Conservation (phyloP, 1,140 invertebrate genomes). For the Onthophagus taurus region DNA sequence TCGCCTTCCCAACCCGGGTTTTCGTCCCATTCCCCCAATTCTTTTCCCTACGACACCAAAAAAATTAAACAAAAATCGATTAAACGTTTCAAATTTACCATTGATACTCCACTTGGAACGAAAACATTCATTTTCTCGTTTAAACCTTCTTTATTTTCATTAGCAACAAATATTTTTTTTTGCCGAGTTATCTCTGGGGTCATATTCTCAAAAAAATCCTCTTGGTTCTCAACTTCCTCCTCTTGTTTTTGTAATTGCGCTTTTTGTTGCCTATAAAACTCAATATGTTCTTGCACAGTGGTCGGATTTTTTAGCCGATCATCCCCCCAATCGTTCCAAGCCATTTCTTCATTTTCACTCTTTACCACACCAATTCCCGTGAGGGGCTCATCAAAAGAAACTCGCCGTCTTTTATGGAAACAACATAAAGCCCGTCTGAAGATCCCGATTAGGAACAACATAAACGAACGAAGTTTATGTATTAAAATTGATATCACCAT, state of each 20-base stretch:
- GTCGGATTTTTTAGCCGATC: constrained; percentile 35
- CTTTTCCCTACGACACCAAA: constrained; percentile 15
- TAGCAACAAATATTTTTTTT: constrained; percentile 41
- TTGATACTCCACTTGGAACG: constrained; percentile 30
- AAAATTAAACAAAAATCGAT: not conserved
- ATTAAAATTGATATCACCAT: constrained; percentile 24
- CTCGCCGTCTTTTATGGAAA: constrained; percentile 41
- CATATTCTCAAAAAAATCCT: constrained; percentile 48
- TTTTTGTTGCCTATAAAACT: constrained; percentile 43
- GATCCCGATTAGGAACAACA: constrained; percentile 40
- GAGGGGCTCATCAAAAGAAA: constrained; percentile 43
- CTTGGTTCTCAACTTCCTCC: constrained; percentile 31
- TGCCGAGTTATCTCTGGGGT: constrained; percentile 44
- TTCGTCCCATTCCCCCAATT: constrained; percentile 42
- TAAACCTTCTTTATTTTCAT: constrained; percentile 23
- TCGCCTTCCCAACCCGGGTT: constrained; percentile 44
- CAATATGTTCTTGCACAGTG: constrained; percentile 45
- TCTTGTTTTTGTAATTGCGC: constrained; percentile 22
- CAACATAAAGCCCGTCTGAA: constrained; percentile 46
- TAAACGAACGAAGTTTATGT: constrained; percentile 39
- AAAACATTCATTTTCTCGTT: no score
- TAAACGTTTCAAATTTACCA: constrained; percentile 24
- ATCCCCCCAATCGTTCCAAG: constrained; percentile 43
- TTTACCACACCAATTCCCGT: constrained; percentile 41
- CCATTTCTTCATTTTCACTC: constrained; percentile 22